Conservation (phyloP, 1,140 invertebrate species). For the Hyposmocoma kahamanoa region DNA sequence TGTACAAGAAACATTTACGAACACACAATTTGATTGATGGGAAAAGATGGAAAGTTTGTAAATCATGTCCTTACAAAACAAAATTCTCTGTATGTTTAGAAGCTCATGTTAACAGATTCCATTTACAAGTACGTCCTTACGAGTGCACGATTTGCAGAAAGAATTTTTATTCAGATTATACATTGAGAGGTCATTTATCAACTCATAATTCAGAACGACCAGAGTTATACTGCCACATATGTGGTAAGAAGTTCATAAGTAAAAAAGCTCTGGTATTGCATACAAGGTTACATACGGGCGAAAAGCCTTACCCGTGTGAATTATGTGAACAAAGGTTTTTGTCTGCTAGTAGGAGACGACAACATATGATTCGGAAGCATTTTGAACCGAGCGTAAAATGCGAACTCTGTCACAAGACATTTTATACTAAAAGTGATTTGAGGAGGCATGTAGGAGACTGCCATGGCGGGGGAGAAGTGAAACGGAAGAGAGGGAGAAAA, state of each 20-base stretch:
- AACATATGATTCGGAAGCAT: constrained; percentile 30
- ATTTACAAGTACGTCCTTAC: constrained; percentile 32
- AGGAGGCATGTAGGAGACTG: constrained; percentile 15
- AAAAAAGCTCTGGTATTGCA: constrained; percentile 17
- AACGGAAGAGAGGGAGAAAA: background rate
- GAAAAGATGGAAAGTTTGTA: background rate
- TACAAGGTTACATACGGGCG: constrained; percentile 27
- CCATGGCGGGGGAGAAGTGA: constrained; percentile 4
- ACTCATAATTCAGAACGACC: background rate
- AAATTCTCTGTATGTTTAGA: constrained; percentile 13
- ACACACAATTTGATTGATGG: background rate
- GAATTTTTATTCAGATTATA: constrained; percentile 14
- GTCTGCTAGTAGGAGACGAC: constrained; percentile 32
- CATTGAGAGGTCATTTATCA: background rate
- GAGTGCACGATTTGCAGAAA: constrained; percentile 25
- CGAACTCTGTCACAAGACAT: constrained; percentile 27
- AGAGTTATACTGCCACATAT: background rate
- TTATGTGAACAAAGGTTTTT: constrained; percentile 29
- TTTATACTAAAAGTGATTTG: constrained; percentile 1
- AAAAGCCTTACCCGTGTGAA: constrained; percentile 29
- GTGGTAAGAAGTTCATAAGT: background rate
- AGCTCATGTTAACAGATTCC: constrained; percentile 27
- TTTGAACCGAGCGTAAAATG: constrained; percentile 20
- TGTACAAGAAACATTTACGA: background rate
- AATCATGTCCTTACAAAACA: background rate